phyloP scores from a whole-genome alignment of 2,888 invertebrate genomes.

The Agonopterix arenella region DNA sequence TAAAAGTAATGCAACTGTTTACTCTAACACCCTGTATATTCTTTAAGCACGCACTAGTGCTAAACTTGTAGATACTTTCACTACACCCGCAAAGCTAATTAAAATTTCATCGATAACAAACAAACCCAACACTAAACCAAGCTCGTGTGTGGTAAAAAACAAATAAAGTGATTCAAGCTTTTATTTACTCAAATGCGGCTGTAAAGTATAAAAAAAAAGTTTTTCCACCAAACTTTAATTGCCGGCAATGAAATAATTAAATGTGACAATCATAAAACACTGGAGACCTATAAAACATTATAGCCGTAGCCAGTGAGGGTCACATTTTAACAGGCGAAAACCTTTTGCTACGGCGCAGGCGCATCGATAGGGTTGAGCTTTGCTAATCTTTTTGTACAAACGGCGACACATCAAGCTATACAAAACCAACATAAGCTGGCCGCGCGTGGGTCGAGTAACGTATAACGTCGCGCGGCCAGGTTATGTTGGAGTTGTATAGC shows the following conservation, averaged over 20 bases:
- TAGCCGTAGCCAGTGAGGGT: conserved; percentile 44
- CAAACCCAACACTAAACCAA: conserved; percentile 43
- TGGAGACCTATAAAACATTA: conserved; percentile 62
- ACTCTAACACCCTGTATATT: too few relatives aligned
- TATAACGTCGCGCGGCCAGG: too few relatives aligned
- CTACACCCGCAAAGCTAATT: too few relatives aligned
- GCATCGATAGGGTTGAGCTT: not conserved
- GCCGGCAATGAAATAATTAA: conserved; percentile 75
- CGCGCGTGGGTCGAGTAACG: too few relatives aligned
- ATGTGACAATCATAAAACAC: conserved; percentile 75
- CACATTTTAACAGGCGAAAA: conserved; percentile 35
- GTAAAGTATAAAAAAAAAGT: conserved; percentile 69
- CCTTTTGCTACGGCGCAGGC: conserved; percentile 14
- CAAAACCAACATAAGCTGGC: too few relatives aligned
- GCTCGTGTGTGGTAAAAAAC: conserved; percentile 74
- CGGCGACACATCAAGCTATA: too few relatives aligned
- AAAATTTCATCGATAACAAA: conserved; percentile 5
- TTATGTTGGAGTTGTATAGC: too few relatives aligned
- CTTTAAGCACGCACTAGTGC: not conserved
- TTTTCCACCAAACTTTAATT: conserved; percentile 71
- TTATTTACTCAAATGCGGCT: conserved; percentile 72
- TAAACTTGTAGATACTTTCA: too few relatives aligned
- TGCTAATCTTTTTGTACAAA: conserved; percentile 1
- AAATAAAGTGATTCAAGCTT: conserved; percentile 56
- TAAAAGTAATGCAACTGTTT: too few relatives aligned